Evolutionary conservation across 2,888 invertebrate species (phyloP).

Genomic region (Trimorus sp.): DNA sequence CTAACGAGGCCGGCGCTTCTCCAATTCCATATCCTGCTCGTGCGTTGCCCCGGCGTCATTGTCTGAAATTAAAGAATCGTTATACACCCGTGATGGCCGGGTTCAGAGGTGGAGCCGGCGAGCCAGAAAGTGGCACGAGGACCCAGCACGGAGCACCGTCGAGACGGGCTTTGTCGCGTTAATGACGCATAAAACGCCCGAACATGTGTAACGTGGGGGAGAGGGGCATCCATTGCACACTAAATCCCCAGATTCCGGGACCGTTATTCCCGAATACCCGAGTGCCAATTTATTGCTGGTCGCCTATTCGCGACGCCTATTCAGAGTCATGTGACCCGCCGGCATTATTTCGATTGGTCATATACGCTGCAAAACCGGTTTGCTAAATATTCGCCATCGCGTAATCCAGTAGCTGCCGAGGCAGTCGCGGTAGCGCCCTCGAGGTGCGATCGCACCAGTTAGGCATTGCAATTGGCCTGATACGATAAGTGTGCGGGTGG

Average conservation of each 20-base stretch:
- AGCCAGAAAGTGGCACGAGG: slow-evolving; percentile 39
- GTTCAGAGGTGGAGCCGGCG: slow-evolving; percentile 37
- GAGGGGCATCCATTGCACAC: slow-evolving; percentile 18
- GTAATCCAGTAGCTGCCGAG: slow-evolving; percentile 67
- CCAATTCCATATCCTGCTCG: slow-evolving; percentile 80
- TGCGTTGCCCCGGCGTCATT: slow-evolving; percentile 59
- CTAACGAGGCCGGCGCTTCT: slow-evolving; percentile 72
- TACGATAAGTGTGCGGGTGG: no score
- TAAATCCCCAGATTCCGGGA: slow-evolving; percentile 40
- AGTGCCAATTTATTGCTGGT: slow-evolving; percentile 36
- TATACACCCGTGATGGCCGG: slow-evolving; percentile 42
- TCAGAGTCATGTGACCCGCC: slow-evolving; percentile 42
- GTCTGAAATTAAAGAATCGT: slow-evolving; percentile 58
- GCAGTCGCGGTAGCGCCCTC: no score
- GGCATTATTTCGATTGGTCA: slow-evolving; percentile 40
- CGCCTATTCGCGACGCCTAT: slow-evolving; percentile 24
- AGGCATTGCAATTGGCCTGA: no score
- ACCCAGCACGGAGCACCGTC: slow-evolving; percentile 26
- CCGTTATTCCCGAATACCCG: slow-evolving; percentile 48
- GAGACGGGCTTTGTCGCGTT: slow-evolving; percentile 46
- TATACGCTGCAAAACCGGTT: slow-evolving; percentile 59
- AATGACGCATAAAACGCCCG: slow-evolving; percentile 55
- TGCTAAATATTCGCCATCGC: slow-evolving; percentile 60
- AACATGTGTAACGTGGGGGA: slow-evolving; percentile 45
- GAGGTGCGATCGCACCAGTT: no score